Percentiles rank a stretch among this genome's conserved stretches.
These are phyloP conservation scores for Belgica antarctica DNA, from an alignment of 2,888 invertebrate species.

Conservation along the genomic window DNA sequence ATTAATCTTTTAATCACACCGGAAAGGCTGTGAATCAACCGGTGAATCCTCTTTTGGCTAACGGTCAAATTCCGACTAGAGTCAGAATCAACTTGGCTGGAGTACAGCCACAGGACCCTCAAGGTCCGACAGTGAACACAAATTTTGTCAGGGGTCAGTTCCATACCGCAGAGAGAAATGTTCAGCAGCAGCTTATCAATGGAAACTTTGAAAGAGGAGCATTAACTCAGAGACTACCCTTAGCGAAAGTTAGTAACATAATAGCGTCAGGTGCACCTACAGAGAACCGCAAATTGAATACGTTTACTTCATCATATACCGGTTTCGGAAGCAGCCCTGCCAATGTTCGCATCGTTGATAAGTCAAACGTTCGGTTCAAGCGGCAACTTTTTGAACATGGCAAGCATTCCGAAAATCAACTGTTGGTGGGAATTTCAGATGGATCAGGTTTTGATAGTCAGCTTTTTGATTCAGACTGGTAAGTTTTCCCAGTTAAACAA, in stretches of 20 bases:
- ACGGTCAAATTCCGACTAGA: slow-evolving; percentile 61
- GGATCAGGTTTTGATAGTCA: slow-evolving; percentile 68
- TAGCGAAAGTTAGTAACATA: background rate
- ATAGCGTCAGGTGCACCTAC: background rate
- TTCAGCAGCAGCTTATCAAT: slow-evolving; percentile 59
- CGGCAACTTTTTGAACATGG: slow-evolving; percentile 46
- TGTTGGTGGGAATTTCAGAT: slow-evolving; percentile 64
- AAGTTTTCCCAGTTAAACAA: too few relatives aligned
- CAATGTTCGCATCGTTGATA: slow-evolving; percentile 64
- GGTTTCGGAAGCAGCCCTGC: slow-evolving; percentile 56
- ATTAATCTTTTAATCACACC: slow-evolving; percentile 47
- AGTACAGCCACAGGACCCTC: slow-evolving; percentile 55
- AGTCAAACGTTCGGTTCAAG: slow-evolving; percentile 47
- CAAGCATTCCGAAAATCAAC: slow-evolving; percentile 65
- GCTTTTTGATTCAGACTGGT: slow-evolving; percentile 51
- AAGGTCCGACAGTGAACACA: slow-evolving; percentile 53
- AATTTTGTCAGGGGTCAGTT: slow-evolving; percentile 67
- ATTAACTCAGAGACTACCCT: slow-evolving; percentile 44
- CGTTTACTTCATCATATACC: slow-evolving; percentile 45
- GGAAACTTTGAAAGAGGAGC: slow-evolving; percentile 43
- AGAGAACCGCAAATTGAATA: background rate
- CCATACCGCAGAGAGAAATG: slow-evolving; percentile 57
- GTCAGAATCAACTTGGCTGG: slow-evolving; percentile 58
- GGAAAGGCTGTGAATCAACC: slow-evolving; percentile 53
- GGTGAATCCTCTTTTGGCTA: slow-evolving; percentile 59